Evolutionary conservation across 2,888 invertebrate species (phyloP).

Genomic region (Trichopria drosophilae): DNA sequence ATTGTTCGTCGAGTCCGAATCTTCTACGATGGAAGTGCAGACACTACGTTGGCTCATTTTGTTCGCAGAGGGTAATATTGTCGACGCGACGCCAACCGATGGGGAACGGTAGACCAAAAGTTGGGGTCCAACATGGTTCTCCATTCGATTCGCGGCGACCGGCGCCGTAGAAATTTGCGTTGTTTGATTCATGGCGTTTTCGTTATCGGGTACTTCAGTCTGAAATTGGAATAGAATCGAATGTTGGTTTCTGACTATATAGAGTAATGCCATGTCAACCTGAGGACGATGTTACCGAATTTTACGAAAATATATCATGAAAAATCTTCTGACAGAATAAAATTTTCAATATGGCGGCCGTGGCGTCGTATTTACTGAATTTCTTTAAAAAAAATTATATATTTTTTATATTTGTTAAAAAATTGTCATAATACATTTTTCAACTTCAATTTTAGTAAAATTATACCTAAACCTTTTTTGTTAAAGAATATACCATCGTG

Average conservation of each 20-base stretch:
- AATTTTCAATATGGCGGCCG: neutral
- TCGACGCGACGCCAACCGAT: too few relatives aligned
- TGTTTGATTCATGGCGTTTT: conserved; percentile 46
- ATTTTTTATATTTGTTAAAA: conserved; percentile 1
- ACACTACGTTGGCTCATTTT: conserved; percentile 46
- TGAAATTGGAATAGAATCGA: too few relatives aligned
- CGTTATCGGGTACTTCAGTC: conserved; percentile 53
- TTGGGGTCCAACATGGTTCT: conserved; percentile 50
- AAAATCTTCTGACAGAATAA: conserved; percentile 1
- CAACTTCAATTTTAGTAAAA: too few relatives aligned
- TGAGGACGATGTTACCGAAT: too few relatives aligned
- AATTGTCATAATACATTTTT: neutral
- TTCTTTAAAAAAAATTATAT: neutral
- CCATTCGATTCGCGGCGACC: conserved; percentile 41
- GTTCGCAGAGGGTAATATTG: conserved; percentile 54
- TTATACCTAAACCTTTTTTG: too few relatives aligned
- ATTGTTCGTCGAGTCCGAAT: conserved; percentile 62
- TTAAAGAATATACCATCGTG: too few relatives aligned
- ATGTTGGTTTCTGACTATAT: too few relatives aligned
- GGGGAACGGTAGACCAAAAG: conserved; percentile 57
- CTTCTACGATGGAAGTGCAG: conserved; percentile 55
- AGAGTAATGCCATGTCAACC: too few relatives aligned
- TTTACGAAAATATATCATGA: too few relatives aligned
- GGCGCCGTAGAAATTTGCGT: too few relatives aligned
- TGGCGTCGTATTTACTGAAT: too few relatives aligned